Conservation (phyloP, 2,888 invertebrate species). For the Argyra leucocephala region DNA sequence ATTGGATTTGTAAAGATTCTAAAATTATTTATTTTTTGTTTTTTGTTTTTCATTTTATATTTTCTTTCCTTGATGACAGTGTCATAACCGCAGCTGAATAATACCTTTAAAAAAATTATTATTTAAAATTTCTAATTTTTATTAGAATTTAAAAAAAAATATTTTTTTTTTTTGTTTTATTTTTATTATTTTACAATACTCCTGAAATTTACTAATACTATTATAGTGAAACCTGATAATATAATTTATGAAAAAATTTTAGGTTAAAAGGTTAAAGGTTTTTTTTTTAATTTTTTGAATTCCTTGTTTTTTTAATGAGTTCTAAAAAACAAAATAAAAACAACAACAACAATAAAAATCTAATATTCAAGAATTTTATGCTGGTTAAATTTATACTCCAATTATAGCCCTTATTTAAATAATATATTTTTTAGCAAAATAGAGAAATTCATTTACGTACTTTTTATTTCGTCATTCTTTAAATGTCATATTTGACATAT, state of each 20-base stretch:
- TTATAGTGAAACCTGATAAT: too few relatives aligned
- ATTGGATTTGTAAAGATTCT: background rate
- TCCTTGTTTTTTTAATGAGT: background rate
- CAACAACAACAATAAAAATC: background rate
- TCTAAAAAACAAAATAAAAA: background rate
- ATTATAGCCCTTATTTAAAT: background rate
- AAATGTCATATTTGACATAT: background rate
- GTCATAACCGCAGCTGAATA: constrained; percentile 2
- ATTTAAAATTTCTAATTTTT: too few relatives aligned
- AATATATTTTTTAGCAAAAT: background rate
- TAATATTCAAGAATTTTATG: background rate
- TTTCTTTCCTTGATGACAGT: background rate
- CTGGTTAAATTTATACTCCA: background rate
- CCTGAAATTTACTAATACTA: too few relatives aligned
- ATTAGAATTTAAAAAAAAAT: too few relatives aligned
- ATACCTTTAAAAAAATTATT: too few relatives aligned
- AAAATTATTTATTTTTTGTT: background rate
- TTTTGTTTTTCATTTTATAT: background rate
- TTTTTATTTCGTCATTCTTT: too few relatives aligned
- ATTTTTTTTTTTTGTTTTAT: too few relatives aligned
- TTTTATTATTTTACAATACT: too few relatives aligned
- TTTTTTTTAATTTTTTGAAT: background rate
- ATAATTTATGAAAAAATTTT: too few relatives aligned
- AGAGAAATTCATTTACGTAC: background rate
- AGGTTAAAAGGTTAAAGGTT: too few relatives aligned